Percentiles rank a stretch among this genome's conserved stretches.
Conservation (phyloP, 1,140 invertebrate species). For the Bombus haemorrhoidalis region DNA sequence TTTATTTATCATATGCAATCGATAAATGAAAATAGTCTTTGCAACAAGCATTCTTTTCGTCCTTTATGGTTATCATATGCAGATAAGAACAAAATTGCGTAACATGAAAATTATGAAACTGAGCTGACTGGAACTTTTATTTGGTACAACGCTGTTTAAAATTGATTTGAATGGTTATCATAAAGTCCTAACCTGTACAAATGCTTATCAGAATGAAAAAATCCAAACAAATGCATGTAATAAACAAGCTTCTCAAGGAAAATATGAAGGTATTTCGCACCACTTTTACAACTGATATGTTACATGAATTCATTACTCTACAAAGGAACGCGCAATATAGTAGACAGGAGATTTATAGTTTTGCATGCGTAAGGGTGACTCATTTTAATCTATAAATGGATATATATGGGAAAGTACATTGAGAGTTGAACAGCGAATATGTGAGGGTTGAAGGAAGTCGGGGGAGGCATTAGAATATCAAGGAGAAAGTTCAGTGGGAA, state of each 20-base stretch:
- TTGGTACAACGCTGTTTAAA: too few relatives aligned
- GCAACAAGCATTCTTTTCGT: too few relatives aligned
- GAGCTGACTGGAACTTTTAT: background rate
- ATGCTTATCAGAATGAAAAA: background rate
- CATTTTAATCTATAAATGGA: constrained; percentile 46
- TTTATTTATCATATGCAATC: background rate
- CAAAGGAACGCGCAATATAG: background rate
- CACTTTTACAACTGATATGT: background rate
- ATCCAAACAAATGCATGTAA: background rate
- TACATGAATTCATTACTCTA: background rate
- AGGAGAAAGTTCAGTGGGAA: constrained; percentile 28
- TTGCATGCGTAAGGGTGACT: constrained; percentile 10
- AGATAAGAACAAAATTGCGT: background rate
- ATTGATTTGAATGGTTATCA: background rate
- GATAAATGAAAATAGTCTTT: background rate
- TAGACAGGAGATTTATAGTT: constrained; percentile 6
- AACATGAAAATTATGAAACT: background rate
- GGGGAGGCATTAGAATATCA: constrained; percentile 24
- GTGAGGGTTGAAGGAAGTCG: constrained; percentile 13
- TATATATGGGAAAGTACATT: constrained; percentile 31
- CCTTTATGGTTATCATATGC: background rate
- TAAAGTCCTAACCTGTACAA: background rate
- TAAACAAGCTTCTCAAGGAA: background rate
- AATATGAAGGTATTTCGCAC: background rate
- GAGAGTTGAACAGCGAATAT: constrained; percentile 11